Percentiles rank a stretch among this genome's conserved stretches.
Conservation (phyloP, 2,113 vertebrate genomes). For the Bubo bubo region DNA sequence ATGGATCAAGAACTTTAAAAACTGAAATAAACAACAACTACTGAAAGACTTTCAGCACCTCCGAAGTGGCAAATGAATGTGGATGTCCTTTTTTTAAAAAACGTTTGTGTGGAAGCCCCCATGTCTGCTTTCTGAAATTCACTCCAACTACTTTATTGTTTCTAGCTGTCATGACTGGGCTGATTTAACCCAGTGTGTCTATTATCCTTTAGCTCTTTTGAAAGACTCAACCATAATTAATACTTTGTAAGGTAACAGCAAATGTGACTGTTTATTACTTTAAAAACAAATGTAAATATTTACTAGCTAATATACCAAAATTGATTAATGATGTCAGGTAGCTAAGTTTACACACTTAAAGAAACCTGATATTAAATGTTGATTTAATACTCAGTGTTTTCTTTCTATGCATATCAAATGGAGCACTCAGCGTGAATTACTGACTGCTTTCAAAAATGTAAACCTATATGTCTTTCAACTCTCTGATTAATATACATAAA, state of each 20-base stretch:
- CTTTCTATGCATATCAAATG: not conserved
- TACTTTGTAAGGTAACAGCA: not conserved
- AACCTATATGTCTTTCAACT: not conserved
- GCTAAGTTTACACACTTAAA: not conserved
- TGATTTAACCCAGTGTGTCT: not conserved
- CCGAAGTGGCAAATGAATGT: not conserved
- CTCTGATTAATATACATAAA: not conserved
- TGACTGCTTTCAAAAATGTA: not conserved
- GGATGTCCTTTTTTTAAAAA: not conserved
- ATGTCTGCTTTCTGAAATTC: not conserved
- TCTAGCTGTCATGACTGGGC: not conserved
- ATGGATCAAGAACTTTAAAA: not conserved
- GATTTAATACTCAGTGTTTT: conserved; percentile 17
- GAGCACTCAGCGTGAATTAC: not conserved
- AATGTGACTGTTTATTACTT: not conserved
- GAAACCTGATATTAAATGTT: not conserved
- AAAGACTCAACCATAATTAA: not conserved
- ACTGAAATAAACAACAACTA: not conserved
- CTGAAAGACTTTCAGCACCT: not conserved
- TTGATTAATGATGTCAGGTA: not conserved
- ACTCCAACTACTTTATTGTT: not conserved
- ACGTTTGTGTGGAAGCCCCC: not conserved
- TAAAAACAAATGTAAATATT: not conserved
- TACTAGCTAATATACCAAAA: not conserved
- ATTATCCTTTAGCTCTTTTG: not conserved